Evolutionary conservation across 2,113 vertebrate species (phyloP).

Genomic region (Synchiropus splendidus): DNA sequence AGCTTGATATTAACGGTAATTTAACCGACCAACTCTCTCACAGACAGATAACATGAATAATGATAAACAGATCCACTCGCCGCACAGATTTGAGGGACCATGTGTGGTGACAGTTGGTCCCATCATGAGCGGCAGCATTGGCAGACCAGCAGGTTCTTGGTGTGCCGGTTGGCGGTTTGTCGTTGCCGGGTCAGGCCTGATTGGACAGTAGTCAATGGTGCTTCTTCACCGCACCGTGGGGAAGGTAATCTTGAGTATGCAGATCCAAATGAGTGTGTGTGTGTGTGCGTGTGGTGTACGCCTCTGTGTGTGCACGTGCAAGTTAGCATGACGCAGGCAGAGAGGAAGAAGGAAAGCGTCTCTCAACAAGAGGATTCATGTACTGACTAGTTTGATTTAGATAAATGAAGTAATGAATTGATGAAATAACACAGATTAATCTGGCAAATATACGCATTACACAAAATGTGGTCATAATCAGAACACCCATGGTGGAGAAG

Average conservation of each 20-base stretch:
- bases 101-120: constrained; percentile 63
- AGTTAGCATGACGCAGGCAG: no score
- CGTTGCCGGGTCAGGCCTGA: constrained; percentile 37
- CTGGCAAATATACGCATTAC: no score
- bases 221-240: constrained; percentile 48
- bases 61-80: background rate
- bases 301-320: constrained; percentile 7
- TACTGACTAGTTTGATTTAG: no score
- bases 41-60: background rate
- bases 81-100: constrained; percentile 44
- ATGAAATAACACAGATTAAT: no score
- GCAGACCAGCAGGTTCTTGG: constrained; percentile 39
- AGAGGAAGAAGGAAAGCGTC: no score
- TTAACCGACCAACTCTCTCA: no score
- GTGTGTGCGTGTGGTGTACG: constrained; percentile 5
- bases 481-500: no score
- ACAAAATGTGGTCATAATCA: no score
- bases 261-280: constrained; percentile 33
- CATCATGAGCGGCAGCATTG: constrained; percentile 48
- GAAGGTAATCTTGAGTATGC: constrained; percentile 54
- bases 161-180: constrained; percentile 42
- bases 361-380: no score
- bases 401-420: no score
- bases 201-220: constrained; percentile 40
- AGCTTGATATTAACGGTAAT: no score